Evolutionary conservation across 2,888 invertebrate species (phyloP), one percentile per base, ranked within the genome.

Genomic region (Anodontia alba): DNA sequence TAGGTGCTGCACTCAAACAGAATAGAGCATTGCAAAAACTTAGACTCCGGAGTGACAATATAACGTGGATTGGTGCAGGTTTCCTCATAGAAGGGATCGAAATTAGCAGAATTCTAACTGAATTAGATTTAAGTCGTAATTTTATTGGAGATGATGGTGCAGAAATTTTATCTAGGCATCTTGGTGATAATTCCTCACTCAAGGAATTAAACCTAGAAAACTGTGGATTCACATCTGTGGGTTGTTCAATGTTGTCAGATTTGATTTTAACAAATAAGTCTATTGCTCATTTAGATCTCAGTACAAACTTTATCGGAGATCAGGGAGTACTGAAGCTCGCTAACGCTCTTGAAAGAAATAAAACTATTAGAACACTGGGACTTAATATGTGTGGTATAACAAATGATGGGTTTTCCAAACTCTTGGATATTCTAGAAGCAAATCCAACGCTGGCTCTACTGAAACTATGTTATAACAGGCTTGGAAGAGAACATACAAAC

Each of bases 381-480:
- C 84, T 94, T n/a, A 94, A 94, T 80, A 94, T 94, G 94, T 93
- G 94, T 78, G 91, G 91, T 8, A 86, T 94, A 36, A 92, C 92
- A 62, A 94, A 94, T 81, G 90, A 90, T 71, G 94, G 94, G 15
- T 93, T 93, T 77, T 85, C 91, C 0, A 89, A 89, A 54, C 78
- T 94, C 29, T 80, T 94, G 54, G 93, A 93, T 38, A 90, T 93
- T 51, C 80, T 94, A 33, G 91, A 91, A 75, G 88, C 88, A 72
- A 93, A 93, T 80, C 84, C 91, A 3, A 90, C 92, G 7, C 75
- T 94, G 73, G 87, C 88, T 17, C 83, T 91, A 36, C 83, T 94
- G 67, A 94, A 93, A 80, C 87, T 94, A 23, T 94, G 94, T 84
- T 94, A 93, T 78, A 93, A 94, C 80, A 83, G 92, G 51, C 89